Conservation (phyloP, 2,888 invertebrate species). For the Trachelus troglodyta region DNA sequence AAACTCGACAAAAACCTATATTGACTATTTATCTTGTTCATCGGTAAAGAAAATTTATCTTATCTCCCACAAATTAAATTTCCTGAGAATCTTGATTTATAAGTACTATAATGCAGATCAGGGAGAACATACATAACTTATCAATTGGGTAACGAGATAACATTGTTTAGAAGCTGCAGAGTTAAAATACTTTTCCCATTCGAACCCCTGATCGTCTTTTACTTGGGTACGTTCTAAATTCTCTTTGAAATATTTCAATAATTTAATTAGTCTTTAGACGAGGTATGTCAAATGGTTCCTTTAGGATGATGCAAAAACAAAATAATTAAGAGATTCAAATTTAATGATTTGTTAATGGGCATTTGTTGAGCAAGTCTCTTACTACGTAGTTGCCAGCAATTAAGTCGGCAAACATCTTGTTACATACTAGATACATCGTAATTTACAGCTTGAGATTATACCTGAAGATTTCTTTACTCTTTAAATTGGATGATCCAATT, state of each 20-base stretch:
- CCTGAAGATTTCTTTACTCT: background rate
- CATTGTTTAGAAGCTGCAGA: background rate
- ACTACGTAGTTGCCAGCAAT: constrained; percentile 9
- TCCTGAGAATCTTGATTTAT: background rate
- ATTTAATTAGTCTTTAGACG: constrained; percentile 11
- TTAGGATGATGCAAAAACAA: constrained; percentile 2
- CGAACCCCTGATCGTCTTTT: background rate
- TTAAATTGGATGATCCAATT: background rate
- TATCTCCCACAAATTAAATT: background rate
- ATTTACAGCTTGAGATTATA: background rate
- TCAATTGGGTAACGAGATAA: background rate
- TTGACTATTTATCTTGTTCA: no score
- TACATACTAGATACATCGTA: background rate
- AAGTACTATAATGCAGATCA: background rate
- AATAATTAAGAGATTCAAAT: constrained; percentile 9
- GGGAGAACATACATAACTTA: background rate
- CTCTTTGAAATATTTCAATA: constrained; percentile 1
- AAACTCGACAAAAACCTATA: background rate
- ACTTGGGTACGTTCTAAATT: background rate
- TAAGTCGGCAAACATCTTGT: constrained; percentile 6
- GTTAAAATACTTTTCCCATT: background rate
- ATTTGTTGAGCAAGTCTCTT: constrained; percentile 6
- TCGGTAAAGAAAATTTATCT: background rate
- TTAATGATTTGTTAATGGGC: constrained; percentile 3
- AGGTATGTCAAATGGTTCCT: background rate